Evolutionary conservation across 2,113 vertebrate genomes (phyloP), one percentile per base, ranked within the genome.

Genomic region (Theristicus caerulescens): DNA sequence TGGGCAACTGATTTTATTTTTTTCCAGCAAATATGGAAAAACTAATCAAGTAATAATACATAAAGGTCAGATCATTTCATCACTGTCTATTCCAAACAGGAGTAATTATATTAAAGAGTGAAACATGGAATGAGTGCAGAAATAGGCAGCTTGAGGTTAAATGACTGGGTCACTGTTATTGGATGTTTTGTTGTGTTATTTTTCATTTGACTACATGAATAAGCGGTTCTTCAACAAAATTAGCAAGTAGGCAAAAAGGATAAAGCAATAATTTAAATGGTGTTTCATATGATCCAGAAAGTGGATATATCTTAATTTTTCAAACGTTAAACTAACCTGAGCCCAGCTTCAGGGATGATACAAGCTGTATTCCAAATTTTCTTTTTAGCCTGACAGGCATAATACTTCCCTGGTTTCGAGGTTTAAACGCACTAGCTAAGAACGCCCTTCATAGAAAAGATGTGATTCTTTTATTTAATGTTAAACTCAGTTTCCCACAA

Each of bases 61-160:
- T 82, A 96, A 97, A 97, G 96, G 95, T 96, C 93, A 96, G 72
- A 87, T 96, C 44, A 95, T 86, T 98, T 97, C 62, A 90, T 98
- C 92, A 92, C 62, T 96, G 95, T 96, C 96, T 86, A 21, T 93
- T 97, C 78, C 78, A 73, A 96, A 91, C n/a, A 65, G 55, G 32
- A 87, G 80, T 93, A 96, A 96, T 96, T 91, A 76, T 69, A 93
- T 97, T 96, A 95, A 66, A 85, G 64, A 71, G n/a, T 78, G 82
- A 97, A 97, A 88, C 76, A 69, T 4, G 47, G 62, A 93, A 80
- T 83, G 46, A 85, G 83, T 88, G 22, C 80, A 85, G 69, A 90
- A 94, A 49, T 64, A 70, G 69, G 62, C 74, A 94, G 61, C 91
- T 85, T 38, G 46, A 96, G 88, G 78, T 97, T 97, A 96, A 98